phyloP scores from a whole-genome alignment of 1,140 invertebrate genomes.

The Doryteuthis pealeii region DNA sequence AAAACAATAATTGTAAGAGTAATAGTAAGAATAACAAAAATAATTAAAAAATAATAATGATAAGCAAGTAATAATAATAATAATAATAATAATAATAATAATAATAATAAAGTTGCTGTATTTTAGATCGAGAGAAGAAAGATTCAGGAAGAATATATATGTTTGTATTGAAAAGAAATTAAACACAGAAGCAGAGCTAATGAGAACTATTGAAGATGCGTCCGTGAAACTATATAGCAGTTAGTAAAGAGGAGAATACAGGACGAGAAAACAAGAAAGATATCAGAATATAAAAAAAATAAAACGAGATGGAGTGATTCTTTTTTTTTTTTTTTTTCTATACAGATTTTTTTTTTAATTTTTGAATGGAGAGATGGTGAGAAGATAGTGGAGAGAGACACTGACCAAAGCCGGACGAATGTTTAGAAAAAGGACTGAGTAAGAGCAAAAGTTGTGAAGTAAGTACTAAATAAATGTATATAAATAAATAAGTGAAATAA shows the following conservation, averaged over 20 bases:
- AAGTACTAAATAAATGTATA: too few species aligned
- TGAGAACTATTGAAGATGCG: not conserved
- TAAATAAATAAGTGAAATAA: too few species aligned
- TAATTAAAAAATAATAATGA: too few species aligned
- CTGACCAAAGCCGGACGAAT: not conserved
- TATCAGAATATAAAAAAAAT: slow-evolving; percentile 2
- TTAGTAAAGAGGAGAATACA: not conserved
- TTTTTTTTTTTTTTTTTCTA: not conserved
- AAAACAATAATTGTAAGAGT: not conserved
- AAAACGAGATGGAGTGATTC: not conserved
- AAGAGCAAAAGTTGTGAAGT: too few species aligned
- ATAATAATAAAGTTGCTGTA: too few species aligned
- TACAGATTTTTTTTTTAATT: not conserved
- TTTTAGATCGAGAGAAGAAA: too few species aligned
- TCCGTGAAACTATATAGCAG: not conserved
- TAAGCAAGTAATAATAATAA: too few species aligned
- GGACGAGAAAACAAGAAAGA: not conserved
- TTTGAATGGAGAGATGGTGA: not conserved
- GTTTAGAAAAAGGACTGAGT: too few species aligned
- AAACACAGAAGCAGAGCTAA: not conserved
- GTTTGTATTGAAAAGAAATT: too few species aligned
- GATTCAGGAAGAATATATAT: too few species aligned
- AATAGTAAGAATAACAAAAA: not conserved
- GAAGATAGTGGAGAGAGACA: not conserved
- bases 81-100: too few species aligned